A percentile compares a stretch with the other conserved stretches of the same genome.
phyloP scores from a whole-genome alignment of 2,888 invertebrate species.

The Trichogramma evanescens region DNA sequence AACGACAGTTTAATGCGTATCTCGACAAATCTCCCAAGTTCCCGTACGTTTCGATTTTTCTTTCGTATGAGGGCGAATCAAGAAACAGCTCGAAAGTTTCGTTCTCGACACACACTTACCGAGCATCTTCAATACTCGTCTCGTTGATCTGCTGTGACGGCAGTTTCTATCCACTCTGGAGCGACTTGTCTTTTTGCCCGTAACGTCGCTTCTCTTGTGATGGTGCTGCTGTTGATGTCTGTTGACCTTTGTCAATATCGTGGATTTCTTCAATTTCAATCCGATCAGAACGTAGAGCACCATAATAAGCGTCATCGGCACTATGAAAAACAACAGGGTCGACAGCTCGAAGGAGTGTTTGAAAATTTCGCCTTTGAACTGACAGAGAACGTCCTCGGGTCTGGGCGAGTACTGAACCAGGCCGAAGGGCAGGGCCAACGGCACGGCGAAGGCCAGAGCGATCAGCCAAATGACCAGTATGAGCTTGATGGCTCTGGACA shows the following conservation, averaged over 20 bases:
- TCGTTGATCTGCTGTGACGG: conserved; percentile 56
- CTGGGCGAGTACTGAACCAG: conserved; percentile 46
- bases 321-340: conserved; percentile 57
- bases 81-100: no score
- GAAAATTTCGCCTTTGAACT: conserved; percentile 47
- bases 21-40: no score
- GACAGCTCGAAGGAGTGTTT: conserved; percentile 55
- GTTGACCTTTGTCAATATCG: conserved; percentile 43
- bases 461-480: conserved; percentile 76
- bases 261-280: conserved; percentile 50
- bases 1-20: no score
- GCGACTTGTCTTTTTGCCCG: conserved; percentile 25
- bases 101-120: conserved; percentile 52
- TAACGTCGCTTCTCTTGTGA: conserved; percentile 9
- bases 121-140: conserved; percentile 68
- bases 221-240: conserved; percentile 21
- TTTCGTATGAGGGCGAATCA: no score
- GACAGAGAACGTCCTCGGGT: conserved; percentile 48
- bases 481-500: conserved; percentile 75
- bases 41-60: no score
- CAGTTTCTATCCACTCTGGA: conserved; percentile 28
- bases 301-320: conserved; percentile 57
- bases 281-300: conserved; percentile 54
- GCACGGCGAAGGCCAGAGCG: conserved; percentile 66
- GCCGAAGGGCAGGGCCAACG: conserved; percentile 58